Base-by-base conservation (phyloP, 1,140 invertebrate species). In the Zaprionus inermis region DNA sequence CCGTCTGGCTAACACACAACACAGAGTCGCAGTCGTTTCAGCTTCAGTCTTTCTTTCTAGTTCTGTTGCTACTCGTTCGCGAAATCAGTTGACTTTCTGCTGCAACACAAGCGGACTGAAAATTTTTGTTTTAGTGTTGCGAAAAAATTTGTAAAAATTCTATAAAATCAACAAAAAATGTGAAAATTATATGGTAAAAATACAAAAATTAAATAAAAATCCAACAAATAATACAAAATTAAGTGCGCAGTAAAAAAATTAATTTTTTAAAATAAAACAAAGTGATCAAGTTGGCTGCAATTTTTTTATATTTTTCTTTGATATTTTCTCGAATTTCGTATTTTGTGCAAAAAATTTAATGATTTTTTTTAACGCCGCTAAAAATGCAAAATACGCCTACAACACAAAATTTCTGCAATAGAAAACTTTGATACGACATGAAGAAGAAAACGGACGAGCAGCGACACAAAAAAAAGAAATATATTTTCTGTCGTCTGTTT, bases 351-450 rank as follows among this genome's bases (percentile, higher is more conserved):
- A 73, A 44, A 89, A 85, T 90, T 91, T 80, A 78, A 56, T 24
- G 22, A 89, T 74, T 76, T 90, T 91, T 91, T 67, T 69, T 55
- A 63, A 67, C 41, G 46, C 64, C 52, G 54, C 28, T 57, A 81
- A 76, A 91, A 90, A 79, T 82, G 3, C 44, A 77, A 73, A 88
- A 79, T 66, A 80, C 72, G 46, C 58, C 52, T 70, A 72, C 76
- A 82, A 91, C 84, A 91, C 86, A 91, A 90, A 88, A 89, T 91
- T 90, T 91, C 82, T 82, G 86, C 86, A 91, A 90, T 89, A 89
- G 83, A 91, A 88, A 91, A 91, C 91, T 91, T 91, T 91, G 85
- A 91, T 88, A 88, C 90, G 90, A 91, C 90, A 78, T 86, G 90
- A 91, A 91, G 82, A 90, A 84, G 85, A 88, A 89, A 89, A 88